Percentiles rank a stretch among this genome's conserved stretches.
Conservation (phyloP, 64 coral and sea anemone genomes). For the Montipora cactus region DNA sequence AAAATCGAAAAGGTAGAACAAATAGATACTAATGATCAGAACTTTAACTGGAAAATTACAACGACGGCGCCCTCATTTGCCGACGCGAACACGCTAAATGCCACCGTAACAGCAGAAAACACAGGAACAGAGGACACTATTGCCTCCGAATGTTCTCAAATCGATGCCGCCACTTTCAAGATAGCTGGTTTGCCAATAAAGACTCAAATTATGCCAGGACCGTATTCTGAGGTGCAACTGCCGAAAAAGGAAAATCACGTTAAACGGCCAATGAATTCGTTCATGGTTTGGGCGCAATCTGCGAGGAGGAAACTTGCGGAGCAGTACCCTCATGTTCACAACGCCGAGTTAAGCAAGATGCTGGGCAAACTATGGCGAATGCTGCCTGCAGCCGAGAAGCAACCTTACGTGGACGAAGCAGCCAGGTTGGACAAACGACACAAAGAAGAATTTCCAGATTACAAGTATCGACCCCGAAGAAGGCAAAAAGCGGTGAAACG, state of each 20-base stretch:
- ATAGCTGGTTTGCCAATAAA: constrained; percentile 88
- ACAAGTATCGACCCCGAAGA: constrained; percentile 95
- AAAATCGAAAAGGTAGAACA: constrained; percentile 98
- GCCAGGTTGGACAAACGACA: constrained; percentile 98
- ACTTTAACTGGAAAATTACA: constrained; percentile 94
- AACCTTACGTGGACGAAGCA: constrained; percentile 99
- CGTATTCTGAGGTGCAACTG: constrained; percentile 91
- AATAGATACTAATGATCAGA: constrained; percentile 88
- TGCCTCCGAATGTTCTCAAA: constrained; percentile 84
- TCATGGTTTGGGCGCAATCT: constrained; percentile 99
- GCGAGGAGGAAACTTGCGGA: constrained; percentile 94
- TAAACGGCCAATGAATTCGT: constrained; percentile 99
- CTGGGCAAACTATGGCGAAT: constrained; percentile 98
- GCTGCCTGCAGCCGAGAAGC: constrained; percentile 95
- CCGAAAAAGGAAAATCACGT: constrained; percentile 92
- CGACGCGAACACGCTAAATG: constrained; percentile 71
- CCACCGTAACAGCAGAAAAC: constrained; percentile 77
- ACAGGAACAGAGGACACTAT: constrained; percentile 80
- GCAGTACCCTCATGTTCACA: constrained; percentile 99
- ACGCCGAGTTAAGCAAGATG: constrained; percentile 99
- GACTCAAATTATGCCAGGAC: constrained; percentile 95
- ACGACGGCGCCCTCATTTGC: constrained; percentile 69
- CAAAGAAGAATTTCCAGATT: constrained; percentile 95
- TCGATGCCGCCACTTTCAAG: constrained; percentile 80
- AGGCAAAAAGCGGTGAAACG: constrained; percentile 94